phyloP scores from a whole-genome alignment of 2,797 vertebrate genomes.

The Acrossocheilus fasciatus region DNA sequence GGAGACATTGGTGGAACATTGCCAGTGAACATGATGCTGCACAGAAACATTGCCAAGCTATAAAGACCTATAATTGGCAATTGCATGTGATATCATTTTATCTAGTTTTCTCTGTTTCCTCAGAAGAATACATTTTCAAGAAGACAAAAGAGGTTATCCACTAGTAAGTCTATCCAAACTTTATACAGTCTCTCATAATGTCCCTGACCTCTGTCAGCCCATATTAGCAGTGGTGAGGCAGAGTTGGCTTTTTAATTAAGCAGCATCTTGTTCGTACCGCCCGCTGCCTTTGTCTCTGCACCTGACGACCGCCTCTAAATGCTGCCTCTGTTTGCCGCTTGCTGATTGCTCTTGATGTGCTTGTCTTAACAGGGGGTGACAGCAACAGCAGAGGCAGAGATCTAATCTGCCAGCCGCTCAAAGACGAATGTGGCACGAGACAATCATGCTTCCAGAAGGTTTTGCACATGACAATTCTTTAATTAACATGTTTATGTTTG shows the following conservation, averaged over 20 bases:
- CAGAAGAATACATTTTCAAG: neutral
- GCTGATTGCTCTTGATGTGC: constrained; percentile 35
- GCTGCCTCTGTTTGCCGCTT: constrained; percentile 68
- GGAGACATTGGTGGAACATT: neutral
- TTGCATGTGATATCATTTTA: neutral
- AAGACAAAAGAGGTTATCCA: neutral
- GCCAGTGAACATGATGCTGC: neutral
- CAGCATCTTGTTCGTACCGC: constrained; percentile 68
- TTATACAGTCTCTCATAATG: constrained; percentile 69
- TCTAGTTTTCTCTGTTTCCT: neutral
- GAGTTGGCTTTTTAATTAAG: constrained; percentile 77
- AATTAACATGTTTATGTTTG: neutral
- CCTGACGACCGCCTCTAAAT: constrained; percentile 66
- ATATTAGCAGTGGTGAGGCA: constrained; percentile 77
- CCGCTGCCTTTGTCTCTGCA: constrained; percentile 70
- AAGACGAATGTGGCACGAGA: neutral
- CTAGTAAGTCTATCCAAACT: constrained; percentile 51
- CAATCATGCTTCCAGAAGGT: neutral
- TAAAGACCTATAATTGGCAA: neutral
- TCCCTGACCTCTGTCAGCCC: constrained; percentile 74
- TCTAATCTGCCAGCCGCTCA: constrained; percentile 18
- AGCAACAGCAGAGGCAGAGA: constrained; percentile 16
- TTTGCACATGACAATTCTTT: neutral
- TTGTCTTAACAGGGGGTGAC: constrained; percentile 40
- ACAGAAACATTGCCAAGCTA: neutral